Base-by-base conservation (phyloP, 2,797 vertebrate genomes). In the Anabacerthia variegaticeps region DNA sequence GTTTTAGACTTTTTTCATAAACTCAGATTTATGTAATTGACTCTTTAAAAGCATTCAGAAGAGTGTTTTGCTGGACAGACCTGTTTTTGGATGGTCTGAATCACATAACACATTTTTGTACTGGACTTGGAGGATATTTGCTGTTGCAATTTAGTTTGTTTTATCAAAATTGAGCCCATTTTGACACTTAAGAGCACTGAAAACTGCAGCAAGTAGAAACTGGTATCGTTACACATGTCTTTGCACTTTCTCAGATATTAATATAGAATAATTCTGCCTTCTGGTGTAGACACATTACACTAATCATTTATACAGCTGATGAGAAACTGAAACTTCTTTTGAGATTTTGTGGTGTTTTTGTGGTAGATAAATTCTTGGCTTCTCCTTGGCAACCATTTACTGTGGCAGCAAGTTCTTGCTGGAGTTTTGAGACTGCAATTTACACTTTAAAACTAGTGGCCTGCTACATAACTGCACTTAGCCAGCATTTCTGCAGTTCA, bases 401-500 rank as follows among this genome's bases (percentile, higher is more conserved):
- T 97, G 97, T 98, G 98, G 98, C 92, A 78, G 97, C 97, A 97
- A 97, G 93, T 97, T 97, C 93, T 98, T 97, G 97, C 97, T 98
- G 98, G 98, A 98, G 97, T 97, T 97, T 98, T 98, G 98, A 97
- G 97, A 98, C 98, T 97, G 97, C 97, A 97, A 97, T 97, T 98
- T 97, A 97, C 97, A 97, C 84, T 98, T 85, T 97, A 97, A 96
- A 98, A 98, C 97, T 98, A 98, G 98, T 98, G 98, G 98, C 98
- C 98, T 98, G 97, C 98, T 98, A 97, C 98, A 96, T 98, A 98
- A 98, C 98, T 98, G 98, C 99, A 98, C 98, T 99, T 99, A 99
- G 98, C 98, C 98, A 99, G 99, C 98, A 98, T 98, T 99, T 98
- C 99, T 98, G 99, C 99, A 99, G 98, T 99, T 99, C 99, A 98